Conservation (phyloP, 2,888 invertebrate species). For the Drosophila aldrichi region DNA sequence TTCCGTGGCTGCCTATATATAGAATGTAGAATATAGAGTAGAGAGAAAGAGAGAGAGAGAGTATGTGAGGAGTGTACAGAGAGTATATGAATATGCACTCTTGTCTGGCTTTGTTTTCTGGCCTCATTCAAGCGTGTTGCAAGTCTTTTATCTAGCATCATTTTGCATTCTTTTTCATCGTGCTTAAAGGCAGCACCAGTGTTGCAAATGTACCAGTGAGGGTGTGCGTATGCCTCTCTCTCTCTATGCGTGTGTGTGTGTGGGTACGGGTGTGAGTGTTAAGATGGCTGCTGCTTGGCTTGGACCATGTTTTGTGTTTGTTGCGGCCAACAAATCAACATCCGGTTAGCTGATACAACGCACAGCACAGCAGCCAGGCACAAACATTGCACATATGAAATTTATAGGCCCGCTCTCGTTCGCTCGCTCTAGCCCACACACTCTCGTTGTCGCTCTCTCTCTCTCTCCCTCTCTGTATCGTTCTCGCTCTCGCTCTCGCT, state of each 20-base stretch:
- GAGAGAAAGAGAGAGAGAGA: background rate
- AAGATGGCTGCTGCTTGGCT: slow-evolving; percentile 41
- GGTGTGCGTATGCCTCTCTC: slow-evolving; percentile 1
- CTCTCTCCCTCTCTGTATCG: background rate
- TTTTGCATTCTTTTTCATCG: slow-evolving; percentile 49
- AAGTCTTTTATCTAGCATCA: slow-evolving; percentile 47
- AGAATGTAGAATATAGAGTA: background rate
- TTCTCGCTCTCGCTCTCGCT: slow-evolving; percentile 5
- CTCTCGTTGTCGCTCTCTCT: background rate
- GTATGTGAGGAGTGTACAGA: slow-evolving; percentile 1
- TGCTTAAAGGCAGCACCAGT: slow-evolving; percentile 18
- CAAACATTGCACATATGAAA: slow-evolving; percentile 62
- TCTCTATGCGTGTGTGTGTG: background rate
- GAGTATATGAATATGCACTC: slow-evolving; percentile 6
- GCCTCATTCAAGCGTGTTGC: slow-evolving; percentile 17
- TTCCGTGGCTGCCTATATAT: slow-evolving; percentile 11
- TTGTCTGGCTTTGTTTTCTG: slow-evolving; percentile 18
- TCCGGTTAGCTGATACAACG: slow-evolving; percentile 57
- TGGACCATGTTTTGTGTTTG: slow-evolving; percentile 29
- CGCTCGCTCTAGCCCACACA: slow-evolving; percentile 6
- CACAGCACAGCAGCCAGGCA: slow-evolving; percentile 31
- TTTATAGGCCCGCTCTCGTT: slow-evolving; percentile 39
- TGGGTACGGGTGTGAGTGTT: slow-evolving; percentile 17
- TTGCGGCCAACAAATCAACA: slow-evolving; percentile 60
- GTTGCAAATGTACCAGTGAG: slow-evolving; percentile 12